Evolutionary conservation across 1,140 invertebrate species (phyloP).

Genomic region (Drosophila persimilis): DNA sequence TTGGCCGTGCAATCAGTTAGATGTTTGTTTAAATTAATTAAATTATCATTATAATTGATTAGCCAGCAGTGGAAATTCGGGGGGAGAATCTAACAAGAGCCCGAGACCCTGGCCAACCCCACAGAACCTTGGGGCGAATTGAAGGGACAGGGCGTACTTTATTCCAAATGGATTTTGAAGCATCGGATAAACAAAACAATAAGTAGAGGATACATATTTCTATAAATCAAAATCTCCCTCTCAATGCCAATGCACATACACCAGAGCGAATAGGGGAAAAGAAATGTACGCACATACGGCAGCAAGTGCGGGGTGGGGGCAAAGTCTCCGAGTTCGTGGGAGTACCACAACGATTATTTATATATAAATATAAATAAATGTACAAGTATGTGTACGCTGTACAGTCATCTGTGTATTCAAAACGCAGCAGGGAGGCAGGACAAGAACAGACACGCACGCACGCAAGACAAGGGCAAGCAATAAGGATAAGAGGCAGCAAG

Average conservation of each 20-base stretch:
- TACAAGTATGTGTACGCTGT: not conserved
- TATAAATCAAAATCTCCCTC: conserved; percentile 33
- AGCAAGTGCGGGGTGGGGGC: not conserved
- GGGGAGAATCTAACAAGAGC: not conserved
- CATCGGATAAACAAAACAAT: conserved; percentile 31
- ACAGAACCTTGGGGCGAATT: not conserved
- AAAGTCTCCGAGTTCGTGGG: not conserved
- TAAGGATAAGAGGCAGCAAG: conserved; percentile 7
- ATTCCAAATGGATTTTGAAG: conserved; percentile 35
- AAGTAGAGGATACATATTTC: conserved; percentile 32
- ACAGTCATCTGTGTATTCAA: conserved; percentile 33
- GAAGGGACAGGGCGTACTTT: not conserved
- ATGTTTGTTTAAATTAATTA: conserved; percentile 69
- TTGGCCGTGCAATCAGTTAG: conserved; percentile 32
- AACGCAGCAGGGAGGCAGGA: conserved; percentile 34
- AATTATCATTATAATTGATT: conserved; percentile 74
- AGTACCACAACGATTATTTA: conserved; percentile 22
- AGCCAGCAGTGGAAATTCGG: conserved; percentile 35
- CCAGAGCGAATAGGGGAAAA: not conserved
- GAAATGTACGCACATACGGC: too few species aligned
- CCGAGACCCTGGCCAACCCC: not conserved
- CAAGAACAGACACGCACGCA: conserved; percentile 1
- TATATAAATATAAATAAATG: not conserved
- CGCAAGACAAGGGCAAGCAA: not conserved
- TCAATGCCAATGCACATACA: conserved; percentile 4